Conservation (phyloP, 2,888 invertebrate genomes). For the Lissocephala sabroskyi region DNA sequence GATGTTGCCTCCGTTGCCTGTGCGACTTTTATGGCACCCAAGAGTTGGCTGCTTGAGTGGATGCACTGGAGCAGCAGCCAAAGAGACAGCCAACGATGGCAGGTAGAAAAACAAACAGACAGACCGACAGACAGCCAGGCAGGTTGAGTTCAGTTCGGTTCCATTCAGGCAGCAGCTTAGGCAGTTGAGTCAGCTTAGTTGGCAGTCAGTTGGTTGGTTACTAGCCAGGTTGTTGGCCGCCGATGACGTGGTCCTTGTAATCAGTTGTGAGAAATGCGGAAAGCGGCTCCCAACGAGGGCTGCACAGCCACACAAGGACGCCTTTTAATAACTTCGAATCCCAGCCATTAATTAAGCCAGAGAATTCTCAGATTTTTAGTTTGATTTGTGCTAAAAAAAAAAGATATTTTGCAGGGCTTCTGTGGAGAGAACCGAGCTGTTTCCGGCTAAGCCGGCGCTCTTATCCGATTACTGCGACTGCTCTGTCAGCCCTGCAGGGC, state of each 20-base stretch:
- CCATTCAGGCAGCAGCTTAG: too few relatives aligned
- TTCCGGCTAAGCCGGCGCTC: too few relatives aligned
- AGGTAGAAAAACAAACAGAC: slow-evolving; percentile 19
- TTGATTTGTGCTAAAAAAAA: too few relatives aligned
- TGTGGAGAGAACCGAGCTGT: too few relatives aligned
- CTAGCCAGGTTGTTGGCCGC: slow-evolving; percentile 1
- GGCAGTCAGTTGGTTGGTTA: background rate
- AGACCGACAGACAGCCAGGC: too few relatives aligned
- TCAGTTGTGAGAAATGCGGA: slow-evolving; percentile 36
- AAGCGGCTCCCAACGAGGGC: slow-evolving; percentile 28
- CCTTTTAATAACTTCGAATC: too few relatives aligned
- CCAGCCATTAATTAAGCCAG: too few relatives aligned
- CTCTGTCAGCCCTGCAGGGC: slow-evolving; percentile 25
- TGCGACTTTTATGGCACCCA: slow-evolving; percentile 30
- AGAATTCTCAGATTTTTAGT: too few relatives aligned
- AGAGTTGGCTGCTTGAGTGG: slow-evolving; percentile 40
- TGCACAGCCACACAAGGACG: background rate
- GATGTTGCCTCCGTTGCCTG: slow-evolving; percentile 29
- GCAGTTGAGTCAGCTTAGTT: background rate
- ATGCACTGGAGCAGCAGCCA: slow-evolving; percentile 5
- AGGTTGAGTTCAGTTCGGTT: background rate
- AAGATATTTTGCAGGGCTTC: too few relatives aligned
- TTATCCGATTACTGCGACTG: too few relatives aligned
- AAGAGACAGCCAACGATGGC: slow-evolving; percentile 22
- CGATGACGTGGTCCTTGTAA: slow-evolving; percentile 39